Conservation (phyloP, 1,140 invertebrate genomes). For the Drosophila tropicalis region DNA sequence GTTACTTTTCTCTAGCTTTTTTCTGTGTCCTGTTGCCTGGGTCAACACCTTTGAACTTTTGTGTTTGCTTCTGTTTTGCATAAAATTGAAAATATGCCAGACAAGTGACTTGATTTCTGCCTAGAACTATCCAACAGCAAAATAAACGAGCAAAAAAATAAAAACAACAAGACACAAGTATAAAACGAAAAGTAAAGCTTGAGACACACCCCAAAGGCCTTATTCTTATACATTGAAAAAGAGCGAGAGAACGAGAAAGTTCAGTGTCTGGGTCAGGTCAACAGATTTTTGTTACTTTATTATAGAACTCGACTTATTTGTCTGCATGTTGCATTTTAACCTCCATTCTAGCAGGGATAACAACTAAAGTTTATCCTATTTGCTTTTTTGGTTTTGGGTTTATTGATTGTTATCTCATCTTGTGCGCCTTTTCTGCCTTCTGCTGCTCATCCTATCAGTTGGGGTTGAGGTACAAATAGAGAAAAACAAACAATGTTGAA, state of each 20-base stretch:
- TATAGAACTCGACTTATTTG: constrained; percentile 73
- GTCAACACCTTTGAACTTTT: constrained; percentile 77
- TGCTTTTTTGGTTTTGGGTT: constrained; percentile 9
- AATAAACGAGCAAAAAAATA: constrained; percentile 24
- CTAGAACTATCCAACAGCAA: constrained; percentile 39
- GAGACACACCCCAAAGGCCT: constrained; percentile 38
- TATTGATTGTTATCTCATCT: constrained; percentile 13
- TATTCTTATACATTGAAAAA: constrained; percentile 41
- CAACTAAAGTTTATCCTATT: constrained; percentile 41
- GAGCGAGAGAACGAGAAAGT: constrained; percentile 17
- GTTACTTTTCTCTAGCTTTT: neutral
- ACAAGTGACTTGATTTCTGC: constrained; percentile 51
- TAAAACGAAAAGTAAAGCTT: constrained; percentile 23
- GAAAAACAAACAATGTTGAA: neutral
- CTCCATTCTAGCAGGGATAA: constrained; percentile 36
- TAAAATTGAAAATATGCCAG: constrained; percentile 52
- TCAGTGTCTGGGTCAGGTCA: constrained; percentile 32
- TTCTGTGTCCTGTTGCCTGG: constrained; percentile 48
- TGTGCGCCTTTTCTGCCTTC: constrained; percentile 24
- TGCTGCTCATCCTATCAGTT: constrained; percentile 32
- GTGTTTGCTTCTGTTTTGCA: constrained; percentile 44
- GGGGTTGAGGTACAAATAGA: neutral
- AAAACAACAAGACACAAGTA: constrained; percentile 24
- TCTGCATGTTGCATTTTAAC: constrained; percentile 51
- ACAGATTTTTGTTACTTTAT: constrained; percentile 78